These are phyloP conservation scores for Drosophila lacteicornis DNA, from an alignment of 1,140 invertebrate genomes.

Conservation along the genomic window DNA sequence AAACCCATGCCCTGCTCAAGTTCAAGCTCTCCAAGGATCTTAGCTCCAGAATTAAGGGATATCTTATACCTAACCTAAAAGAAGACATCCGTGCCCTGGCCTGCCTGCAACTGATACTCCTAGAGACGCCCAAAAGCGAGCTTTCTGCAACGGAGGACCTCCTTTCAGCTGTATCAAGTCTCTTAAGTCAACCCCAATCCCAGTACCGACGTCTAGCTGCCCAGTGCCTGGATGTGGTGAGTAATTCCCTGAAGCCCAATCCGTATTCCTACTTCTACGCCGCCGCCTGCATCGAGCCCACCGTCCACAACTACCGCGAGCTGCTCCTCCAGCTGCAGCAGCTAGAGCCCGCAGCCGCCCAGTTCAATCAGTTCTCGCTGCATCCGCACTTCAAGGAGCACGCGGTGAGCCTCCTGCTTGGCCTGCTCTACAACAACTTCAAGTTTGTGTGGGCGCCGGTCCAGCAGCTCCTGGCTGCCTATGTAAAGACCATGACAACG, in stretches of 20 bases:
- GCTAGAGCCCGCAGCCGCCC: constrained; percentile 87
- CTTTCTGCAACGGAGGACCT: constrained; percentile 6
- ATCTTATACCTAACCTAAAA: constrained; percentile 15
- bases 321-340: constrained; percentile 91
- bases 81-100: constrained; percentile 53
- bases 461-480: constrained; percentile 89
- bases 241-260: constrained; percentile 27
- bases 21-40: constrained; percentile 36
- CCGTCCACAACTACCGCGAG: constrained; percentile 91
- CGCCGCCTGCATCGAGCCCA: constrained; percentile 89
- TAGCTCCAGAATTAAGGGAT: constrained; percentile 1
- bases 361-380: constrained; percentile 86
- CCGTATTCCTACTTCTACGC: constrained; percentile 89
- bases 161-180: constrained; percentile 13
- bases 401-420: constrained; percentile 91
- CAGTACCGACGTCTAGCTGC: constrained; percentile 61
- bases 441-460: constrained; percentile 95
- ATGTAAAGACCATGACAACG: constrained; percentile 88
- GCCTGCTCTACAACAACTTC: constrained; percentile 94
- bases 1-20: constrained; percentile 63
- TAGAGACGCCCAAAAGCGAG: constrained; percentile 18
- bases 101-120: constrained; percentile 54
- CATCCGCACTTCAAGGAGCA: constrained; percentile 87
- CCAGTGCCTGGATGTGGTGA: constrained; percentile 62
- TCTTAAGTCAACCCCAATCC: constrained; percentile 46